These are phyloP conservation scores for Antennarius maculatus DNA, from an alignment of 2,797 vertebrate genomes.

Conservation along the genomic window DNA sequence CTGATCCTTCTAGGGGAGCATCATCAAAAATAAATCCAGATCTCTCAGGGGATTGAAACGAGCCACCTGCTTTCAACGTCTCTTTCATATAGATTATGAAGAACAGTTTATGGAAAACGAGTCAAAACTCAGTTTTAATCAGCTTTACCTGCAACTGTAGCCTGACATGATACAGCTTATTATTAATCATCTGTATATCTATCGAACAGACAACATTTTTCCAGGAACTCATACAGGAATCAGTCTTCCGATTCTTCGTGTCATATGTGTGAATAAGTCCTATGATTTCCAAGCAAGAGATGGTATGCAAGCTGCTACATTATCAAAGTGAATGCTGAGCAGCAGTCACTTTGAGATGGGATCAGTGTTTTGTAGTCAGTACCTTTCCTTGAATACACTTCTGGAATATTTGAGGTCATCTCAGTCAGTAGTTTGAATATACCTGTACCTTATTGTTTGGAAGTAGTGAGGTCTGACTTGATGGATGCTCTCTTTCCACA, in stretches of 20 bases:
- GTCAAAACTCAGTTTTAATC: not conserved
- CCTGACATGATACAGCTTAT: not conserved
- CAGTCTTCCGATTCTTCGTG: not conserved
- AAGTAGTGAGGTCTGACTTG: not conserved
- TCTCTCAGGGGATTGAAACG: slow-evolving; percentile 60
- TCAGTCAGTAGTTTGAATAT: not conserved
- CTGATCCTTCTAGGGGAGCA: slow-evolving; percentile 49
- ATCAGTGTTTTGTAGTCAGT: not conserved
- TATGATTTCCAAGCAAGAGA: not conserved
- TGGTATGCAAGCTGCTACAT: not conserved
- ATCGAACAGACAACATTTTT: no score
- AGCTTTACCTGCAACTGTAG: not conserved
- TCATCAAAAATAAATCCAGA: slow-evolving; percentile 73
- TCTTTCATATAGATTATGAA: slow-evolving; percentile 28
- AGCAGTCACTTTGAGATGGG: not conserved
- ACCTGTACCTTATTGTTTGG: not conserved
- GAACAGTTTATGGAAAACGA: not conserved
- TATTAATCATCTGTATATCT: no score
- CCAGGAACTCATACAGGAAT: no score
- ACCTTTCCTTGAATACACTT: no score
- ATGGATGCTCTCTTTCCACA: not conserved
- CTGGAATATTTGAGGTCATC: not conserved
- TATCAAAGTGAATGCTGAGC: not conserved
- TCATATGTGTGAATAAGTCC: not conserved
- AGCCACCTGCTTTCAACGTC: slow-evolving; percentile 55